Evolutionary conservation across 2,797 vertebrate species (phyloP), one percentile per base, ranked within the genome.

Genomic region (Micropoecilia bifurca): DNA sequence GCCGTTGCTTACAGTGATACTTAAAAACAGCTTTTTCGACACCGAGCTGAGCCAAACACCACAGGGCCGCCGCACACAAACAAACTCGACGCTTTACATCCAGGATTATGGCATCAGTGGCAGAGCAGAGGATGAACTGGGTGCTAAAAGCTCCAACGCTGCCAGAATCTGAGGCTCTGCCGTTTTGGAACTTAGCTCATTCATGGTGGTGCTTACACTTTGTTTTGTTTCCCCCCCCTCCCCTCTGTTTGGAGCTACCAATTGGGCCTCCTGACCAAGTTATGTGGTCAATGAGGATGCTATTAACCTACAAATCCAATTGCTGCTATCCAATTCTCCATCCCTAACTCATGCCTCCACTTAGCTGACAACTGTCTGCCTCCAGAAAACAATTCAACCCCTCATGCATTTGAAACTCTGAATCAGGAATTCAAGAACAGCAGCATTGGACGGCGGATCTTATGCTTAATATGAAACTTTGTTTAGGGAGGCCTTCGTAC

Each of bases 251-350:
- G 80, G 80, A 87, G 85, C 50, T 83, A 83, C 78, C 86, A 88
- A 88, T 78, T 33, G 77, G 84, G 39, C 80, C 76, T 75, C 78
- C 82, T 83, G 78, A 87, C 75, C 63, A 77, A 87, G 74, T 87
- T 81, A 84, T 83, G 77, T 83, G 79, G 88, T 91, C 91, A 93
- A 86, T 88, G 77, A 89, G 80, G 68, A 90, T 68, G 84, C 87
- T 75, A 89, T 93, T 92, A 92, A 91, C 89, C 90, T 85, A 90
- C 80, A 90, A 91, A 91, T 85, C 82, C 77, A 87, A 88, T 85
- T 89, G 80, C 80, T 82, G 47, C 76, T 39, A 50, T 74, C 46
- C 13, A 77, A 28, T 74, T 78, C 71, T 16, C 68, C 25, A 28
- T 71, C 75, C 74, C 55, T 68, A 46, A 80, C 22, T 48, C n/a